phyloP scores from a whole-genome alignment of 2,888 invertebrate species.

The Ophion ellenae region DNA sequence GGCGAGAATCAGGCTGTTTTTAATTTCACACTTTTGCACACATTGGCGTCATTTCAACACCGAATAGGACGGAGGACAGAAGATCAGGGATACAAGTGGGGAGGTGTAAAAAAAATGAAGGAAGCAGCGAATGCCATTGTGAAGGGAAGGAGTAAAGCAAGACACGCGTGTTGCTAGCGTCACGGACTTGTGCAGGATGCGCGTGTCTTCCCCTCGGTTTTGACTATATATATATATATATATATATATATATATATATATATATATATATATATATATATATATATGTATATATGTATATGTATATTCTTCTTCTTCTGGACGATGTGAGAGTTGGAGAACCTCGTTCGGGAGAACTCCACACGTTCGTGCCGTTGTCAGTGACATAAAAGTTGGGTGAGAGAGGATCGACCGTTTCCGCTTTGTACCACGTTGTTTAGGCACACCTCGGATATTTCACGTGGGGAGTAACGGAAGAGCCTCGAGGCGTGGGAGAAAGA shows the following conservation, averaged over 20 bases:
- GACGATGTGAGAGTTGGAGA: conserved; percentile 41
- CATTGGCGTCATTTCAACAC: neutral
- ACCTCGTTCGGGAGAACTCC: conserved; percentile 42
- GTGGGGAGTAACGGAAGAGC: conserved; percentile 17
- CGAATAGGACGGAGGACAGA: neutral
- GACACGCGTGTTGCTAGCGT: conserved; percentile 75
- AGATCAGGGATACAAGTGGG: neutral
- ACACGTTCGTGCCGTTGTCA: conserved; percentile 48
- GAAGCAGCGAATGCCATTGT: conserved; percentile 31
- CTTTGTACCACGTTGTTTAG: conserved; percentile 51
- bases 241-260: too few relatives aligned
- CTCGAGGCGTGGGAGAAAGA: conserved; percentile 44
- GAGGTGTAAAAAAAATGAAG: conserved; percentile 33
- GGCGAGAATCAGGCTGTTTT: neutral
- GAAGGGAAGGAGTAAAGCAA: conserved; percentile 61
- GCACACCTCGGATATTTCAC: conserved; percentile 48
- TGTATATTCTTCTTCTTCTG: neutral
- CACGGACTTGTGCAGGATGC: conserved; percentile 82
- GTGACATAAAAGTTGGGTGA: conserved; percentile 54
- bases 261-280: neutral
- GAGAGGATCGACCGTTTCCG: conserved; percentile 55
- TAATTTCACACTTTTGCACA: neutral
- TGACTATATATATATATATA: conserved; percentile 16
- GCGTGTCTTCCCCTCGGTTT: conserved; percentile 80
- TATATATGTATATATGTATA: neutral